phyloP scores from a whole-genome alignment of 2,888 invertebrate genomes.

The Sphaeridia pumilis region DNA sequence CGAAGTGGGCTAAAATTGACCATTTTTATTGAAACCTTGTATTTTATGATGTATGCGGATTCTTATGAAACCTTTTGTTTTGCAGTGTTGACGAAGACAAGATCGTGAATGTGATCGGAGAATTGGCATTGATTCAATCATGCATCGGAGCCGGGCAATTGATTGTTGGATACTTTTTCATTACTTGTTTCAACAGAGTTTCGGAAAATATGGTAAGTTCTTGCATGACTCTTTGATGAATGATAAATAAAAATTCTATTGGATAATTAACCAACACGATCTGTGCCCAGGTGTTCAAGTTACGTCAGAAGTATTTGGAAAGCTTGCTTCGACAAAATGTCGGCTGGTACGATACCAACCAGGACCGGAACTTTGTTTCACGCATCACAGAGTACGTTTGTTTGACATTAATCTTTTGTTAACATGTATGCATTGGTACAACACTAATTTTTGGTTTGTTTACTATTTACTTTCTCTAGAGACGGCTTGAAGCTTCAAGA shows the following conservation, averaged over 20 bases:
- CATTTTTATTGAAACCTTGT: no score
- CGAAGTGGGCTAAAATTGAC: no score
- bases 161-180: slow-evolving; percentile 51
- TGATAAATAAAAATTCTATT: no score
- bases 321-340: slow-evolving; percentile 31
- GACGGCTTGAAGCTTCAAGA: slow-evolving; percentile 56
- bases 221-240: no score
- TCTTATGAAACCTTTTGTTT: no score
- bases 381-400: slow-evolving; percentile 28
- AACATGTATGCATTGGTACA: neutral
- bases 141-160: slow-evolving; percentile 51
- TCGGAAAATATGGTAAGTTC: slow-evolving; percentile 60
- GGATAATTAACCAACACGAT: no score
- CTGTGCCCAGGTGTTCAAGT: slow-evolving; percentile 21
- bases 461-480: slow-evolving; percentile 11
- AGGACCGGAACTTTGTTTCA: slow-evolving; percentile 34
- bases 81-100: neutral
- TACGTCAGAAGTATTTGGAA: slow-evolving; percentile 25
- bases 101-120: neutral
- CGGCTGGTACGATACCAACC: slow-evolving; percentile 35
- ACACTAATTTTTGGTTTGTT: neutral
- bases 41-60: no score
- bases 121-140: slow-evolving; percentile 44
- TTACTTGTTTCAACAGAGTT: slow-evolving; percentile 56
- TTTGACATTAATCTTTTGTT: neutral